These are phyloP conservation scores for Tetragnatha versicolor DNA, from an alignment of 1,140 invertebrate genomes.

Conservation along the genomic window DNA sequence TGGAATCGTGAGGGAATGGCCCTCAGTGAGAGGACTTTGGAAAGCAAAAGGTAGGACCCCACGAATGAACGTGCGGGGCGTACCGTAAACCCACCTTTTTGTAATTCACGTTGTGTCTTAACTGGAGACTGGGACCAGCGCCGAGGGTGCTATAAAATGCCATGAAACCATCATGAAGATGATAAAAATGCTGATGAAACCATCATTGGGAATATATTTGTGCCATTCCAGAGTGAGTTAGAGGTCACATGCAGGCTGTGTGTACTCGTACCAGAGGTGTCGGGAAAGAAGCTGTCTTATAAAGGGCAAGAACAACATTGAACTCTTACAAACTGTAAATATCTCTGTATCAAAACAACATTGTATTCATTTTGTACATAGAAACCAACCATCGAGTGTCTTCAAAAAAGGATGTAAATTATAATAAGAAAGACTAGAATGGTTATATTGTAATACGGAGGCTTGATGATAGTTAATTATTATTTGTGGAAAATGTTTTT, in stretches of 20 bases:
- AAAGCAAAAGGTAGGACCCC: neutral
- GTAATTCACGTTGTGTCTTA: conserved; percentile 54
- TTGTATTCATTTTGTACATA: conserved; percentile 54
- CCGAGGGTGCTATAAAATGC: too few relatives aligned
- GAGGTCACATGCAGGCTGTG: conserved; percentile 34
- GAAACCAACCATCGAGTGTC: conserved; percentile 4
- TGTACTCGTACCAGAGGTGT: neutral
- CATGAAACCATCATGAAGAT: neutral
- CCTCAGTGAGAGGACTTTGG: neutral
- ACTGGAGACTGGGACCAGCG: conserved; percentile 36
- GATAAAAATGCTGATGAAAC: neutral
- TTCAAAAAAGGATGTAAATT: conserved; percentile 20
- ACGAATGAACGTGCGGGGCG: conserved; percentile 1
- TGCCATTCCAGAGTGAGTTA: conserved; percentile 51
- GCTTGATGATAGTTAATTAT: conserved; percentile 18
- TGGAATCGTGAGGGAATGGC: conserved; percentile 54
- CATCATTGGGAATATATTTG: conserved; percentile 16
- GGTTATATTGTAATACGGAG: conserved; percentile 13
- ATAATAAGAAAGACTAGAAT: conserved; percentile 23
- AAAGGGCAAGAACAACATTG: conserved; percentile 29
- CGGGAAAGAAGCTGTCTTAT: neutral
- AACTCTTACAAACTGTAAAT: conserved; percentile 49
- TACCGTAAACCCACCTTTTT: conserved; percentile 40
- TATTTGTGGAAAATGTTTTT: conserved; percentile 32
- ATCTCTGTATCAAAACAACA: conserved; percentile 45